Conservation (phyloP, 2,888 invertebrate species). For the Bhutanitis thaidina region DNA sequence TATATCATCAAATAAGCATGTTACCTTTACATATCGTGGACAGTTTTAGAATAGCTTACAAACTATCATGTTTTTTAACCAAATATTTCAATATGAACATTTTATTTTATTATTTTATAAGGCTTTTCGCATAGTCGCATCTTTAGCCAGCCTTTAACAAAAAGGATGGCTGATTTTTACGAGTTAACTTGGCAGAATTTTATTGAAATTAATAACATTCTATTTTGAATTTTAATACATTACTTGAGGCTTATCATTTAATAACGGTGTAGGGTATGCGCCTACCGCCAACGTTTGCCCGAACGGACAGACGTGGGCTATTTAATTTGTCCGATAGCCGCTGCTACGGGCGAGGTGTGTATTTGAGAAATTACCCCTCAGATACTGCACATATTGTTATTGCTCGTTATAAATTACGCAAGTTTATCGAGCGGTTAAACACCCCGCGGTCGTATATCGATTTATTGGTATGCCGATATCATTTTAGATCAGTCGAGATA, state of each 20-base stretch:
- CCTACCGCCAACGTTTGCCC: background rate
- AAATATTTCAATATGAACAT: no score
- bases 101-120: no score
- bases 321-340: constrained; percentile 48
- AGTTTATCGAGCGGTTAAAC: constrained; percentile 55
- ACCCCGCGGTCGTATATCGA: constrained; percentile 37
- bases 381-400: constrained; percentile 69
- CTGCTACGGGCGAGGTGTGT: constrained; percentile 58
- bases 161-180: no score
- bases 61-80: no score
- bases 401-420: constrained; percentile 63
- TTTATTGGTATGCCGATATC: constrained; percentile 16
- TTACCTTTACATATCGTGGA: no score
- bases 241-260: constrained; percentile 25
- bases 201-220: constrained; percentile 13
- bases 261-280: constrained; percentile 11
- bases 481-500: constrained; percentile 11
- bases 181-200: no score
- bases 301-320: constrained; percentile 26
- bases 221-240: constrained; percentile 33
- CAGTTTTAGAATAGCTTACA: no score
- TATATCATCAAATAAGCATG: no score
- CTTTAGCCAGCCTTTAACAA: no score
- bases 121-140: no score
- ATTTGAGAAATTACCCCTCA: constrained; percentile 67